Percentiles rank a stretch among this genome's conserved stretches.
Evolutionary conservation across 1,140 invertebrate genomes (phyloP).

Genomic region (Goniozus legneri): DNA sequence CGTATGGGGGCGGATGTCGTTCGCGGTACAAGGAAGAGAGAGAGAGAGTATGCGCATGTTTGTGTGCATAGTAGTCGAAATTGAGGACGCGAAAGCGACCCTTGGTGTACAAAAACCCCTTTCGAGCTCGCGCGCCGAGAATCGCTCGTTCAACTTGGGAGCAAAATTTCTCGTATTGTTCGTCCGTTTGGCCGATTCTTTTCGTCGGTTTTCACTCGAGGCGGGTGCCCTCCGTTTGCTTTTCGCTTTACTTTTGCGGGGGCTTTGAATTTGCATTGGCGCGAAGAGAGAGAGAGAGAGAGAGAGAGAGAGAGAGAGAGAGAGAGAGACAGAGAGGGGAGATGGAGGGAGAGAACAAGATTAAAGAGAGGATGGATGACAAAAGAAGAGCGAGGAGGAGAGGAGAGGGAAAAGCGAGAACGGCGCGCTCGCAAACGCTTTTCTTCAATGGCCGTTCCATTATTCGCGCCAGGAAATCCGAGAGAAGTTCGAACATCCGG

Average conservation of each 20-base stretch:
- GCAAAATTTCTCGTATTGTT: slow-evolving; percentile 29
- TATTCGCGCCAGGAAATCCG: slow-evolving; percentile 34
- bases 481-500: slow-evolving; percentile 33
- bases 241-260: slow-evolving; percentile 2
- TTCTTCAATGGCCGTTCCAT: slow-evolving; percentile 33
- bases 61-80: too few species aligned
- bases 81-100: too few species aligned
- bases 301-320: slow-evolving; percentile 3
- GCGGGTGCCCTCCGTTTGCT: slow-evolving; percentile 10
- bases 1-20: too few species aligned
- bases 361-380: slow-evolving; percentile 6
- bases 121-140: slow-evolving; percentile 1
- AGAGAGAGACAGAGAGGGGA: slow-evolving; percentile 2
- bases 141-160: background rate
- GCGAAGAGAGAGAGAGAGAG: background rate
- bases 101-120: too few species aligned
- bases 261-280: slow-evolving; percentile 22
- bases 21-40: too few species aligned
- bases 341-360: slow-evolving; percentile 4
- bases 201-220: background rate
- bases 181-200: slow-evolving; percentile 10
- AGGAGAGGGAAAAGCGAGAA: slow-evolving; percentile 14
- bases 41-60: too few species aligned
- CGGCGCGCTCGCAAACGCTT: slow-evolving; percentile 27
- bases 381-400: too few species aligned